Percentiles rank a stretch among this genome's conserved stretches.
These are phyloP conservation scores for Raphicerus campestris DNA, from an alignment of 2,113 vertebrate genomes.

Conservation along the genomic window DNA sequence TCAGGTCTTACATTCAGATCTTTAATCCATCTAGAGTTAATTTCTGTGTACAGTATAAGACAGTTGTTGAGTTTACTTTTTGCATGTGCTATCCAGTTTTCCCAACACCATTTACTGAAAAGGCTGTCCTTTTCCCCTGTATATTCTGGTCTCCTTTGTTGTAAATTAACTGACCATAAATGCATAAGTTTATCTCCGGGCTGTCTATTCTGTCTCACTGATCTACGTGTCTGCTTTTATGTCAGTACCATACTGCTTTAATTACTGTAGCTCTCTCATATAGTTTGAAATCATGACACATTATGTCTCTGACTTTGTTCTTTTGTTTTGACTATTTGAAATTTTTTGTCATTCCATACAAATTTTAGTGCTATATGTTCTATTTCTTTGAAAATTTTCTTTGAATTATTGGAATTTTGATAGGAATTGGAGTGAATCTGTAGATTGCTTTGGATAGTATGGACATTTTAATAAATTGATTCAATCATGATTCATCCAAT, in stretches of 20 bases:
- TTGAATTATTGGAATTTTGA: background rate
- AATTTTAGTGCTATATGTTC: background rate
- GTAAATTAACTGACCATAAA: background rate
- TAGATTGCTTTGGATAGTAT: background rate
- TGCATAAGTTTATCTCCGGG: background rate
- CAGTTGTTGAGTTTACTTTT: background rate
- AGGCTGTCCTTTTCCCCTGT: background rate
- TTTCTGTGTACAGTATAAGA: background rate
- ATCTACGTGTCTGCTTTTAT: background rate
- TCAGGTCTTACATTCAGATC: background rate
- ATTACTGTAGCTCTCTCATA: background rate
- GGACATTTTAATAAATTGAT: background rate
- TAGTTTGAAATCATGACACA: background rate
- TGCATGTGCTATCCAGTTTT: background rate
- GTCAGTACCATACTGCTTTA: background rate
- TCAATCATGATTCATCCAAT: background rate
- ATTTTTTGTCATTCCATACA: background rate
- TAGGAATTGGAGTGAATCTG: background rate
- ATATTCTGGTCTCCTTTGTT: background rate
- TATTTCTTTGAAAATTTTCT: background rate
- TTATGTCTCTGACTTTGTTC: background rate
- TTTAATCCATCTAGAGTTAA: background rate
- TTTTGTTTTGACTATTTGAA: background rate
- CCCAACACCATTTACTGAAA: background rate
- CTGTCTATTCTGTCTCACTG: background rate